Conservation (phyloP, 2,888 invertebrate species). For the Nematopogon swammerdamellus region DNA sequence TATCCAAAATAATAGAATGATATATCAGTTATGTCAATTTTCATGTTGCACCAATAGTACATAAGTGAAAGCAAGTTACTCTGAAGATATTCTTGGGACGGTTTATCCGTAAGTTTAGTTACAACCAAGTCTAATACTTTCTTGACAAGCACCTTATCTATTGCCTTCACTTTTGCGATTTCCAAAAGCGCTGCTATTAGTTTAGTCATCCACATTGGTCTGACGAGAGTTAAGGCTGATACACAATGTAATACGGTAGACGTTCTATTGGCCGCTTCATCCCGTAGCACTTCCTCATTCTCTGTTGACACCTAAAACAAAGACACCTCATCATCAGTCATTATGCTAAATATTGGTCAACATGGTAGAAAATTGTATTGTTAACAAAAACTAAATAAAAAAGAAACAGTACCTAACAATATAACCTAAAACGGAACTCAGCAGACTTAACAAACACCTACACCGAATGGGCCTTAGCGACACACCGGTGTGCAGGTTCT, state of each 20-base stretch:
- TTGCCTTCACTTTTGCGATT: slow-evolving; percentile 46
- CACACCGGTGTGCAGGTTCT: too few species aligned
- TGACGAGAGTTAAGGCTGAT: slow-evolving; percentile 47
- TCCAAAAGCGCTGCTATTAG: slow-evolving; percentile 51
- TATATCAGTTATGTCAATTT: slow-evolving; percentile 30
- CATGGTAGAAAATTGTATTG: too few species aligned
- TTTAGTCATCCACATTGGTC: slow-evolving; percentile 44
- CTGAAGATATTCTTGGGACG: slow-evolving; percentile 28
- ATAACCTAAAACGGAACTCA: too few species aligned
- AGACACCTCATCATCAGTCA: too few species aligned
- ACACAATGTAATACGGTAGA: slow-evolving; percentile 56
- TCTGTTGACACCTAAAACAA: slow-evolving; percentile 33
- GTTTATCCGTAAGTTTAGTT: slow-evolving; percentile 18
- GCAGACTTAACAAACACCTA: too few species aligned
- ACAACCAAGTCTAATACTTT: slow-evolving; percentile 40
- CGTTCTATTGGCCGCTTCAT: slow-evolving; percentile 58
- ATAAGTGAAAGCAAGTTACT: slow-evolving; percentile 46
- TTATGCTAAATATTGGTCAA: too few species aligned
- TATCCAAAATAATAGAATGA: slow-evolving; percentile 39
- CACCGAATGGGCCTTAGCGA: too few species aligned
- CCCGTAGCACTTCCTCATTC: slow-evolving; percentile 39
- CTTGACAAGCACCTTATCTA: slow-evolving; percentile 33
- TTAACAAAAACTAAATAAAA: too few species aligned
- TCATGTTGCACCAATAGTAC: slow-evolving; percentile 42
- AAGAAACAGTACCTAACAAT: too few species aligned